These are phyloP conservation scores for Sigmodon hispidus DNA, from an alignment of 2,113 vertebrate species.

Conservation along the genomic window DNA sequence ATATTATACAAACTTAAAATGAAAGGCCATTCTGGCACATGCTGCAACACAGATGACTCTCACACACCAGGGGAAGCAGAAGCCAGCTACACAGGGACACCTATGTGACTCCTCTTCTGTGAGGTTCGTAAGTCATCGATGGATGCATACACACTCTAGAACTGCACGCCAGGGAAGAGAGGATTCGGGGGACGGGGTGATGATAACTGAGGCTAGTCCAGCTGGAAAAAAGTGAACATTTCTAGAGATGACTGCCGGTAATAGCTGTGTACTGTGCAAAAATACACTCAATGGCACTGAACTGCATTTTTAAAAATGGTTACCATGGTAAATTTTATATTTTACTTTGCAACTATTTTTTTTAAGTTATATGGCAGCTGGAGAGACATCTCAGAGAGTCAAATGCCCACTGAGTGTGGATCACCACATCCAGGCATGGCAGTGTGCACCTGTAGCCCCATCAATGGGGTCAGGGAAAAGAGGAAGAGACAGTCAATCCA, in stretches of 20 bases:
- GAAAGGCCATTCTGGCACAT: neutral
- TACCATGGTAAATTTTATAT: neutral
- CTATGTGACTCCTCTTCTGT: neutral
- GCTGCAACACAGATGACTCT: neutral
- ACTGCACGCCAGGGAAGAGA: neutral
- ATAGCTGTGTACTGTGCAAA: neutral
- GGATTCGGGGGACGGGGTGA: neutral
- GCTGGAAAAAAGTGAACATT: neutral
- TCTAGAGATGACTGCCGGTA: neutral
- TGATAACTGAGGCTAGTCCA: neutral
- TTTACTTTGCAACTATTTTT: neutral
- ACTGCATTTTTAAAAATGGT: neutral
- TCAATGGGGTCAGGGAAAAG: neutral
- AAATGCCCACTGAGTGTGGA: neutral
- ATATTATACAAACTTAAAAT: neutral
- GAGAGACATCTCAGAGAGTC: neutral
- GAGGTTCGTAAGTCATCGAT: neutral
- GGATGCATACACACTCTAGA: neutral
- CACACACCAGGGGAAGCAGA: neutral
- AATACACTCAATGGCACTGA: neutral
- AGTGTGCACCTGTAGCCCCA: neutral
- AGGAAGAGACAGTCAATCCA: neutral
- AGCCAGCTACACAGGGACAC: neutral
- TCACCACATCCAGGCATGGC: neutral
- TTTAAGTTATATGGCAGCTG: neutral